Evolutionary conservation across 2,113 vertebrate genomes (phyloP), one percentile per base, ranked within the genome.

Genomic region (Promerops cafer): DNA sequence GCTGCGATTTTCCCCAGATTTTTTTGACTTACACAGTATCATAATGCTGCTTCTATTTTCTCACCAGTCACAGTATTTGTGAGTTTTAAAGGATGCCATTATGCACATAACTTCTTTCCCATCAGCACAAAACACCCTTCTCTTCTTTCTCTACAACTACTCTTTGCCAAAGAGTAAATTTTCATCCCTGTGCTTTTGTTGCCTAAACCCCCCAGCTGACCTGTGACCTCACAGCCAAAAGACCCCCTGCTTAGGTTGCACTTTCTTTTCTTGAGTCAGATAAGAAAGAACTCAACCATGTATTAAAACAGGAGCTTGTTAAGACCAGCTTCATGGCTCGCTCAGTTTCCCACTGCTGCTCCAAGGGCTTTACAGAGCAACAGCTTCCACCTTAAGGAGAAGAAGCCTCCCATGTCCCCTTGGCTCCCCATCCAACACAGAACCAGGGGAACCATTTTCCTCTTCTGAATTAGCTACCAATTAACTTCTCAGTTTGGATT

Each of bases 241-340:
- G 85, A 77, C 71, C 30, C 35, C 82, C 85, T 64, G 69, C 93
- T 92, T 66, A 69, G 47, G 75, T 0, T 83, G 75, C 87, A 88
- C 75, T 68, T 94, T 87, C 81, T 85, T 91, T 61, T 91, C 71
- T 88, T 80, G 45, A 64, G 59, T 77, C 88, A 88, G 50, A 65
- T 6, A 89, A 85, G 75, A 83, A 90, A 96, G 88, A 96, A 93
- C 44, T 95, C 87, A 52, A 37, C 52, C 68, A 27, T 24, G 63
- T 63, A 44, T 37, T 95, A 88, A 94, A 95, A 78, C 37, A 95
- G 82, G 64, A 90, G 71, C 49, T 52, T 23, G 75, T 42, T 56
- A 63, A 88, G 11, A 45, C 19, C 82, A 56, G 27, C 44, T 40
- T 49, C 27, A 28, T 2, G 6, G 72, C 77, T 79, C 1, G 0